Evolutionary conservation across 2,797 vertebrate species (phyloP), one percentile per base, ranked within the genome.

Genomic region (Arctocebus calabarensis): DNA sequence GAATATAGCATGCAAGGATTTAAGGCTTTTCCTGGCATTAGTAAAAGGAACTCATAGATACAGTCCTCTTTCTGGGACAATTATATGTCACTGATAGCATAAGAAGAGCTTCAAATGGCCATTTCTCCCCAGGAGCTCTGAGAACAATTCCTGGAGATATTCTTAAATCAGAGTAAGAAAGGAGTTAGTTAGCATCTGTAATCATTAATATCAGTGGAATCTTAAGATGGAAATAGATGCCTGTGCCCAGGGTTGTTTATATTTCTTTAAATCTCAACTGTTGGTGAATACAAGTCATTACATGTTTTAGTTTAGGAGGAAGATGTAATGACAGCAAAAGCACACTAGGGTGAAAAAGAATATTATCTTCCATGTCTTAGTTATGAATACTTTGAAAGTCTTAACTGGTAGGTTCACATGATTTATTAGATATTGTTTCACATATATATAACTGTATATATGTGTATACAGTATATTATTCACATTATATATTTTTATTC

Each of bases 201-300:
- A 37, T 37, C 29, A 34, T 45, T 43, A 27, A 12, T 40, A 27
- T 29, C 45, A 9, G 43, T 22, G 88, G 79, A 78, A 25, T 34
- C 29, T 32, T 83, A 68, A 55, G 59, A 71, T 75, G 37, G 55
- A 48, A 74, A 75, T 52, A 43, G 20, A 55, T 0, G 52, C 73
- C 57, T 23, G 3, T 34, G 45, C 29, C 48, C 25, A 62, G 52
- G 23, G 45, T 10, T 10, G 27, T 61, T 52, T 19, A 11, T 7
- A 7, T 70, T 82, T 90, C 57, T 83, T 92, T 83, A 62, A 45
- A 59, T 82, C 59, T 57, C 85, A 92, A 48, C 48, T 82, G 43
- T 22, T 29, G 9, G 20, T 57, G 73, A 73, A 57, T 59, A 88
- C 37, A 73, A 64, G 66, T 66, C 61, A 61, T 66, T 22, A 78